Conservation (phyloP, 2,888 invertebrate genomes). For the Phytoseiulus persimilis region DNA sequence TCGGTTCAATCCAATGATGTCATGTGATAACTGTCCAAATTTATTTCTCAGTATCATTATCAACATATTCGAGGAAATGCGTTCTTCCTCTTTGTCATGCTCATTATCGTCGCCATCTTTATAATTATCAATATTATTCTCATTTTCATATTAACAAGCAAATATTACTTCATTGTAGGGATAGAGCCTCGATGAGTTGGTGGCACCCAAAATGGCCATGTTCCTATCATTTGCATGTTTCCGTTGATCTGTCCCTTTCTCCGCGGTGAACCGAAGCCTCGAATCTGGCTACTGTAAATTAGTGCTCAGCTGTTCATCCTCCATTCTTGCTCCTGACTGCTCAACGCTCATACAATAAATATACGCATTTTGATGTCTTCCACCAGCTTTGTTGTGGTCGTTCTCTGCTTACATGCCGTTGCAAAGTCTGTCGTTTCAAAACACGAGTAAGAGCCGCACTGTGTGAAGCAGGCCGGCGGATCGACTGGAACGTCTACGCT, state of each 20-base stretch:
- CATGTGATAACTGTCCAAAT: not conserved
- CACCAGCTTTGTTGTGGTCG: too few relatives aligned
- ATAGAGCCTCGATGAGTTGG: not conserved
- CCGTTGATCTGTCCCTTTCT: not conserved
- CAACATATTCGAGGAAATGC: not conserved
- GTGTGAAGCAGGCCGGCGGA: too few relatives aligned
- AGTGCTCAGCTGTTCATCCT: too few relatives aligned
- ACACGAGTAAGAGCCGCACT: too few relatives aligned
- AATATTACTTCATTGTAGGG: not conserved
- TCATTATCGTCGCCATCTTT: not conserved
- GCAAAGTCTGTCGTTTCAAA: too few relatives aligned
- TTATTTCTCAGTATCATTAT: not conserved
- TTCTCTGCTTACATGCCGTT: too few relatives aligned
- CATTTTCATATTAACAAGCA: not conserved
- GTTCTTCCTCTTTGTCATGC: not conserved
- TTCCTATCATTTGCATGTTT: not conserved
- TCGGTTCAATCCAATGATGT: not conserved
- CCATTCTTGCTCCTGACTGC: too few relatives aligned
- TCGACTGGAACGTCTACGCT: too few relatives aligned
- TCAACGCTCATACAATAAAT: too few relatives aligned
- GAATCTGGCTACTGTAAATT: too few relatives aligned
- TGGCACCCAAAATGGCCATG: not conserved
- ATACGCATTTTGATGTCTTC: too few relatives aligned
- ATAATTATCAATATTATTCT: not conserved
- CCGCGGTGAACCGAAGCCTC: not conserved